Conservation (phyloP, 2,113 vertebrate genomes). For the Murina feae region DNA sequence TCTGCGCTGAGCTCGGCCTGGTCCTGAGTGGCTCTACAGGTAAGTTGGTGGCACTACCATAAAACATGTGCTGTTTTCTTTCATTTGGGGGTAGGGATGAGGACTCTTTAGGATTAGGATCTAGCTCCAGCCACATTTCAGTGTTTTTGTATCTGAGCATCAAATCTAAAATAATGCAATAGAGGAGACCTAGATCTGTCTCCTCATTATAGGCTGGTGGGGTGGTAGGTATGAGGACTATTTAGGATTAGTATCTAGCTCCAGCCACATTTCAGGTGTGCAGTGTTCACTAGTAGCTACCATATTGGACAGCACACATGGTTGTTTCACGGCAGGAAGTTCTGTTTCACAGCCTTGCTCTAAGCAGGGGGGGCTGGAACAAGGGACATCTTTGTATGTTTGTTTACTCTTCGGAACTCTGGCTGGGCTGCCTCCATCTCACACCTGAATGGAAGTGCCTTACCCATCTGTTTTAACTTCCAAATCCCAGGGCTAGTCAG, state of each 20-base stretch:
- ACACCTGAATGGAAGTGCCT: not conserved
- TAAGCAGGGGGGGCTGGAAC: not conserved
- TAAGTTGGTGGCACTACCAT: conserved; percentile 62
- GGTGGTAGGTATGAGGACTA: too few relatives aligned
- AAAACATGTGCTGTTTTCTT: not conserved
- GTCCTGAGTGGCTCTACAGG: conserved; percentile 97
- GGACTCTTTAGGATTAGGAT: too few relatives aligned
- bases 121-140: too few relatives aligned
- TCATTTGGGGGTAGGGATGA: not conserved
- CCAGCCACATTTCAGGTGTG: not conserved
- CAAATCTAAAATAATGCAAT: not conserved
- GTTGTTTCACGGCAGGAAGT: not conserved
- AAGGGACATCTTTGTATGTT: not conserved
- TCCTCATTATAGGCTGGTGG: not conserved
- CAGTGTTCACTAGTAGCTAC: accelerated
- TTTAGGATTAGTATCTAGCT: too few relatives aligned
- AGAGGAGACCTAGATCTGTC: too few relatives aligned
- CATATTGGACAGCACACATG: accelerated
- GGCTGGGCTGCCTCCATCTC: not conserved
- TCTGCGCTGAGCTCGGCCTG: conserved; percentile 95
- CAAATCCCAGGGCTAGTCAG: not conserved
- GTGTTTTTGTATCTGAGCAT: not conserved
- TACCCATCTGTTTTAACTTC: not conserved
- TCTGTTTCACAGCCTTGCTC: not conserved
- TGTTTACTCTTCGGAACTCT: not conserved